Evolutionary conservation across 1,140 invertebrate genomes (phyloP), one percentile per base, ranked within the genome.

Genomic region (Hyphantria cunea): DNA sequence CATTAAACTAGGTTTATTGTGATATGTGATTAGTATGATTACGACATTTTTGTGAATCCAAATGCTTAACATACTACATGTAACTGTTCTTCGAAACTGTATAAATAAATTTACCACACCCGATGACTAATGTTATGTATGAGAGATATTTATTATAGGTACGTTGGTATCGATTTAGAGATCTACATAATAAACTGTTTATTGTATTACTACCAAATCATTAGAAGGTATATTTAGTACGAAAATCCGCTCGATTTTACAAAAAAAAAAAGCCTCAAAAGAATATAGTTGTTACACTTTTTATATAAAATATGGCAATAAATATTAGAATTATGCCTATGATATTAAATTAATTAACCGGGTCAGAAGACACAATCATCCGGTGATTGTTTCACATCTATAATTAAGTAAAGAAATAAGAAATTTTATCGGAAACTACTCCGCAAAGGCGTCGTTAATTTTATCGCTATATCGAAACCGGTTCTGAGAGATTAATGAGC

Each of bases 121-220:
- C 42, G 60, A 25, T 63, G 60, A 63, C 60, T 63, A 63, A 63
- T 54, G 39, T 51, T 25, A 25, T 25, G 17, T 54, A 63, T 63
- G 51, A 63, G 48, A 63, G 51, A 63, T 63, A 17, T 32, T 25
- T 17, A 47, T 25, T 25, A 25, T 25, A 25, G 17, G 5, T n/a
- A n/a, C n/a, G n/a, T 52, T 51, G 37, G 11, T 54, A 63, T 41
- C 49, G 10, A 32, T 25, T 42, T 54, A 55, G 60, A 54, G n/a
- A n/a, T n/a, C 54, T 49, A 39, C 32, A 48, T 54, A 41, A 55
- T 62, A 62, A 37, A 53, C 13, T 37, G 17, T 63, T 63, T 54
- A 55, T 44, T 41, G 49, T 33, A 62, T 47, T 34, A 62, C n/a
- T 41, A 54, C 42, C 32, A 33, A 47, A 31, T 55, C 9, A 45